Evolutionary conservation across 2,888 invertebrate genomes (phyloP).

Genomic region (Lepidocyrtoides sp.): DNA sequence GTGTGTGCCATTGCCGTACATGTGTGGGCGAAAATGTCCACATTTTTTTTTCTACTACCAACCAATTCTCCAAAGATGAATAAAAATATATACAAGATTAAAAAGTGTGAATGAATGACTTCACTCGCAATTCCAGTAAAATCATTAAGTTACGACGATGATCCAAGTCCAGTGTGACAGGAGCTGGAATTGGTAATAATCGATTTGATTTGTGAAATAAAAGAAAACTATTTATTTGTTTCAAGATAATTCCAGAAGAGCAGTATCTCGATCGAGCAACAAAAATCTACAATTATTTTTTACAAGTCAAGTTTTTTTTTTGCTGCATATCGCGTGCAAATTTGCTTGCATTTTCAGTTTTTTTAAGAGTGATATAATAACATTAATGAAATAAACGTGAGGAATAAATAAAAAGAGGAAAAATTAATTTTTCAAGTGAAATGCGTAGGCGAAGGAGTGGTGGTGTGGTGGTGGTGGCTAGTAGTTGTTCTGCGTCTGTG

Average conservation of each 20-base stretch:
- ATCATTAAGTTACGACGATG: conserved; percentile 24
- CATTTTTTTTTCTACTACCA: not conserved
- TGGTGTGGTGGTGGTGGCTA: not conserved
- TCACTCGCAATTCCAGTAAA: conserved; percentile 10
- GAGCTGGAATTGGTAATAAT: not conserved
- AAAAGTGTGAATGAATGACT: conserved; percentile 30
- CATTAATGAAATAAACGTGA: conserved; percentile 29
- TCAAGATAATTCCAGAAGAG: not conserved
- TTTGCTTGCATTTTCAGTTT: not conserved
- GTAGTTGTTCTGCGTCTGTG: not conserved
- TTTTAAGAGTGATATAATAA: not conserved
- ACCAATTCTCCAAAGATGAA: not conserved
- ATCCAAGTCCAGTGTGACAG: conserved; percentile 36
- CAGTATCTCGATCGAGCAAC: not conserved
- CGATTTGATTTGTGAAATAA: conserved; percentile 1
- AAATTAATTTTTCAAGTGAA: conserved; percentile 31
- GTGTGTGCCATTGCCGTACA: too few species aligned
- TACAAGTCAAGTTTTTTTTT: too few species aligned
- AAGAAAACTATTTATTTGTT: not conserved
- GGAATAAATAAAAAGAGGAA: conserved; percentile 24
- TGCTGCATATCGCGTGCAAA: not conserved
- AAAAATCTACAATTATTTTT: not conserved
- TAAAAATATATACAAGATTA: too few species aligned
- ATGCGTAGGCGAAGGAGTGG: not conserved
- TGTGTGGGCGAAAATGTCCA: not conserved